These are phyloP conservation scores for Nematostella vectensis DNA, from an alignment of 92 coral and sea anemone species.

Conservation along the genomic window DNA sequence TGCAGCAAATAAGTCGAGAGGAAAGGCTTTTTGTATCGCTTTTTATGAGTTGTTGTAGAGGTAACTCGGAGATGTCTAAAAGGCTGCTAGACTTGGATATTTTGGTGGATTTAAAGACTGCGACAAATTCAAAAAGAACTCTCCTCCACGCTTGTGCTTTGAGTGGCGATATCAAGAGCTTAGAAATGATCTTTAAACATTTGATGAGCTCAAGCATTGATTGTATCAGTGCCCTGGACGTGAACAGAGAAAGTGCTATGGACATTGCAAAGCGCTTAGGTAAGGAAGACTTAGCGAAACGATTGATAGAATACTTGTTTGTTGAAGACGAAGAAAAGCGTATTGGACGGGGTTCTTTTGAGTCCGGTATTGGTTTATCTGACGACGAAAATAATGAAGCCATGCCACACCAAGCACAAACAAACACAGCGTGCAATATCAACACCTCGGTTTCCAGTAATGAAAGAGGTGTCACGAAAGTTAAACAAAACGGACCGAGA, in stretches of 20 bases:
- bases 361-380: slow-evolving; percentile 33
- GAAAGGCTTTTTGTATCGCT: slow-evolving; percentile 64
- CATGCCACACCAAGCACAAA: slow-evolving; percentile 29
- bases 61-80: slow-evolving; percentile 32
- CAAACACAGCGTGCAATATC: slow-evolving; percentile 12
- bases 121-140: slow-evolving; percentile 55
- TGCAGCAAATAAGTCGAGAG: slow-evolving; percentile 68
- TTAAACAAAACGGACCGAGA: slow-evolving; percentile 11
- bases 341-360: slow-evolving; percentile 15
- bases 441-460: slow-evolving; percentile 11
- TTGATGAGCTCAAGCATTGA: slow-evolving; percentile 28
- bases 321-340: slow-evolving; percentile 12
- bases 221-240: slow-evolving; percentile 34
- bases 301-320: slow-evolving; percentile 35
- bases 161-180: slow-evolving; percentile 40
- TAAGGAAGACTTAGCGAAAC: no score
- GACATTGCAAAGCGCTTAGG: slow-evolving; percentile 51
- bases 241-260: slow-evolving; percentile 43
- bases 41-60: slow-evolving; percentile 65
- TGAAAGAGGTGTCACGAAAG: slow-evolving; percentile 19
- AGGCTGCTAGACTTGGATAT: slow-evolving; percentile 24
- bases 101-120: slow-evolving; percentile 19
- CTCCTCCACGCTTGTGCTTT: slow-evolving; percentile 65
- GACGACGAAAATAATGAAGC: slow-evolving; percentile 8
- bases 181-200: slow-evolving; percentile 43